Evolutionary conservation across 2,113 vertebrate genomes (phyloP).

Genomic region (Antigone vipio): DNA sequence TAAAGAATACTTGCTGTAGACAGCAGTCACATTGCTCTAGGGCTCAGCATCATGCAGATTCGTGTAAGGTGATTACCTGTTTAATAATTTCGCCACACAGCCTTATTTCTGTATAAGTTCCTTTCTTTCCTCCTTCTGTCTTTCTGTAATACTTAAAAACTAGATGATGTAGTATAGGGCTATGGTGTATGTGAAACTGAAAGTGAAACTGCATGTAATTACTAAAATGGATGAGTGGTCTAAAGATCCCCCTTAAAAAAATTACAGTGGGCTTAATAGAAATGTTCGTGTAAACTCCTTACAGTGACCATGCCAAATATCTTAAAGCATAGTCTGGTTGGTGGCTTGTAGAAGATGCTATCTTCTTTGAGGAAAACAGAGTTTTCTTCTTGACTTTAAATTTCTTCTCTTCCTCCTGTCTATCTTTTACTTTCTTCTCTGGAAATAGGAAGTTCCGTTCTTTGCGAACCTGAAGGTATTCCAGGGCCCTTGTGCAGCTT

Average conservation of each 20-base stretch:
- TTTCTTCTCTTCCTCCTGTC: background rate
- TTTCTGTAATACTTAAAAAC: background rate
- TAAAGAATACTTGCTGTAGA: accelerated
- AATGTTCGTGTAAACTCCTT: background rate
- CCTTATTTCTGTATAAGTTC: background rate
- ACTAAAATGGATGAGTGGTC: background rate
- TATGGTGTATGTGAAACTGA: background rate
- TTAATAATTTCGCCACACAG: background rate
- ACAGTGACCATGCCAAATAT: background rate
- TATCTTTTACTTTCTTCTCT: background rate
- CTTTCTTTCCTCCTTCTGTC: background rate
- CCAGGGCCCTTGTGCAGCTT: too few species aligned
- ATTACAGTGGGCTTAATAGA: background rate
- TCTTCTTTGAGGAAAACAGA: background rate
- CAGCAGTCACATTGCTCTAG: accelerated
- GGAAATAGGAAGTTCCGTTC: background rate
- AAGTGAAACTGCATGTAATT: background rate
- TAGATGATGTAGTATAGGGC: accelerated
- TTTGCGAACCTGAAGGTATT: background rate
- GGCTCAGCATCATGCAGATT: background rate
- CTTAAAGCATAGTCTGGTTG: background rate
- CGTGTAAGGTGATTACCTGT: accelerated
- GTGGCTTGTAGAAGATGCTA: background rate
- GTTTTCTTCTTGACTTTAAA: background rate
- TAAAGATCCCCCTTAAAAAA: background rate